Base-by-base conservation (phyloP, 1,140 invertebrate genomes). In the Subanguina moxae region DNA sequence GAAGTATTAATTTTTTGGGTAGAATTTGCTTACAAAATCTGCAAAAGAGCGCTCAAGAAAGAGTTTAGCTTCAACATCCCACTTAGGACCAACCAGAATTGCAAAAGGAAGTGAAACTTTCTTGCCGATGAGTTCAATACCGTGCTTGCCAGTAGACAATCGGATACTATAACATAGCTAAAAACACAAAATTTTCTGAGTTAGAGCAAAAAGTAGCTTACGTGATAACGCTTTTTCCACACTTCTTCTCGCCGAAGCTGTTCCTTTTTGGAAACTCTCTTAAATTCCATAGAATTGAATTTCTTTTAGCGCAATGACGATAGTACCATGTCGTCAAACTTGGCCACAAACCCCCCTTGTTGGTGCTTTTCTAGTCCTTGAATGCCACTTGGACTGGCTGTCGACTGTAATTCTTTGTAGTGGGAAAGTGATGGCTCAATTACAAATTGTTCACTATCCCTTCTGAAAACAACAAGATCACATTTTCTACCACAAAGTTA, bases 61-160 rank as follows among this genome's bases (percentile, higher is more conserved):
- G n/a, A 82, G 59, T 64, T 82, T 82, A 13, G 80, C 80, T 43
- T 82, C 80, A n/a, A 82, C 80, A 58, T 82, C 80, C 42, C 74
- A 57, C 63, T 82, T 82, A 11, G 80, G 80, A 11, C 80, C 80
- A 27, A 82, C 80, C 15, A 82, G 62, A 42, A 82, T 80, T 17
- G 80, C 80, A 64, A 82, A 82, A 7, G 80, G 80, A 13, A 82
- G 74, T 15, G 80, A 82, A 17, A 82, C 79, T 63, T 80, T 78
- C 28, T 76, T 77, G 13, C 80, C 80, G 32, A 82, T 76, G 7
- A 82, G 57, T 21, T 82, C 80, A 45, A 82, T 80, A 15, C 76
- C 77, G 67, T 81, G 78, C 30, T 72, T 80, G 17, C 21, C 32
- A 43, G 67, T 70, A 15, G 23, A 67, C 45, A 78, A 19, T 59